These are phyloP conservation scores for Poeciliopsis presidionis DNA, from an alignment of 2,797 vertebrate species.

Conservation along the genomic window DNA sequence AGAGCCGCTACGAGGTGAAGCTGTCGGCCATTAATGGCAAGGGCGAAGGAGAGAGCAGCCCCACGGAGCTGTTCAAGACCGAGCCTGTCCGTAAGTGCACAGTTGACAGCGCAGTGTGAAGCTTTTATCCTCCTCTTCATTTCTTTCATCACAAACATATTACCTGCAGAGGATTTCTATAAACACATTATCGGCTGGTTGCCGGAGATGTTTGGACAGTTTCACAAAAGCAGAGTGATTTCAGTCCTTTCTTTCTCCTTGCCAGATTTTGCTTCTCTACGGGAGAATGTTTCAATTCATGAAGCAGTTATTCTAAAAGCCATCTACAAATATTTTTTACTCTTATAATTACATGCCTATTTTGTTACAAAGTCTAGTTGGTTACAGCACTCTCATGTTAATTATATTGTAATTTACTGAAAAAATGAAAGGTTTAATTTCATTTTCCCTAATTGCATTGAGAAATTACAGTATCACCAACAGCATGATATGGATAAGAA, in stretches of 20 bases:
- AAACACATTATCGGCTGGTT: constrained; percentile 16
- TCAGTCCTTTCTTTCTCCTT: constrained; percentile 7
- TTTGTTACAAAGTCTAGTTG: constrained; percentile 2
- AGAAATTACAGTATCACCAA: not conserved
- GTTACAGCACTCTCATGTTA: constrained; percentile 4
- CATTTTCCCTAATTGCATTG: not conserved
- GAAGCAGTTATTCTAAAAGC: constrained; percentile 12
- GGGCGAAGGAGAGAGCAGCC: constrained; percentile 90
- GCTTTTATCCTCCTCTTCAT: constrained; percentile 19
- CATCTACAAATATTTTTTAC: constrained; percentile 12
- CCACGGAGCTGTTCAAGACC: constrained; percentile 87
- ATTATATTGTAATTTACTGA: constrained; percentile 4
- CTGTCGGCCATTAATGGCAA: constrained; percentile 96
- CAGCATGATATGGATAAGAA: not conserved
- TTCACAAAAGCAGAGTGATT: constrained; percentile 27
- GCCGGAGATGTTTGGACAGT: constrained; percentile 9
- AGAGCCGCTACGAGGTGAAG: constrained; percentile 88
- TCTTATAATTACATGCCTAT: constrained; percentile 1
- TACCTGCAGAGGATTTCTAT: constrained; percentile 2
- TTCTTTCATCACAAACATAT: constrained; percentile 16
- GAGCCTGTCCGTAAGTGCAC: constrained; percentile 95
- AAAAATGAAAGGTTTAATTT: constrained; percentile 4
- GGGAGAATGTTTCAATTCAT: not conserved
- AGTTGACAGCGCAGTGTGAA: constrained; percentile 4
- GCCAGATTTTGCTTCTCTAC: constrained; percentile 6